Base-by-base conservation (phyloP, 2,888 invertebrate genomes). In the Coenonympha glycerion region DNA sequence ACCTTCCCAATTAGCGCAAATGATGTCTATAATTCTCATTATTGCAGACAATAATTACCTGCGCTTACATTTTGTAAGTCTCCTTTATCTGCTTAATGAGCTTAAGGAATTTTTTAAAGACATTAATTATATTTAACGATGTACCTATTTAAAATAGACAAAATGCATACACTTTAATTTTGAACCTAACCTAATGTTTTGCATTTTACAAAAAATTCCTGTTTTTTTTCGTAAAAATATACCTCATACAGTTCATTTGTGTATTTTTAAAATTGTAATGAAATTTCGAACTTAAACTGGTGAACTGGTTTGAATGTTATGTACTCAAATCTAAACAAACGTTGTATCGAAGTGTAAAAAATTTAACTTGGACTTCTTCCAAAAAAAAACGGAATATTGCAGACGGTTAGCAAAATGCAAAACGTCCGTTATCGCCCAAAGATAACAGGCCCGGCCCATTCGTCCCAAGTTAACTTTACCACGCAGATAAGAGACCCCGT, bases 361-460 rank as follows among this genome's bases (percentile, higher is more conserved):
- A n/a, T n/a, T n/a, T n/a, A n/a, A n/a, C n/a, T n/a, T n/a, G n/a
- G 19, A 22, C 37, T 21, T 16, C 3, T 6, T 39, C 15, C 39
- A 21, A 26, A 37, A 22, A 15, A 41, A 28, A 28, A 30, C 18
- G 2, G 28, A 28, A 3, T 11, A 18, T 30, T 28, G 18, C 19
- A 8, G 8, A 15, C 44, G 15, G 44, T 22, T 18, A 34, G 11
- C 45, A 36, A 36, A 24, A 36, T 45, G 45, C 45, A 45, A 42
- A 49, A 28, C 33, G 30, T 28, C 40, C 33, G 40, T 34, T 31
- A 46, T 42, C 41, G 41, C 21, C 13, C 15, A 37, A 24, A 49
- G 53, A 53, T 49, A 53, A 41, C 41, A 41, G 18, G 30, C 41
- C 37, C 22, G 21, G 19, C 37, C 45, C 31, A n/a, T 21, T 24